phyloP scores from a whole-genome alignment of 1,140 invertebrate genomes.

The Philaenus spumarius region DNA sequence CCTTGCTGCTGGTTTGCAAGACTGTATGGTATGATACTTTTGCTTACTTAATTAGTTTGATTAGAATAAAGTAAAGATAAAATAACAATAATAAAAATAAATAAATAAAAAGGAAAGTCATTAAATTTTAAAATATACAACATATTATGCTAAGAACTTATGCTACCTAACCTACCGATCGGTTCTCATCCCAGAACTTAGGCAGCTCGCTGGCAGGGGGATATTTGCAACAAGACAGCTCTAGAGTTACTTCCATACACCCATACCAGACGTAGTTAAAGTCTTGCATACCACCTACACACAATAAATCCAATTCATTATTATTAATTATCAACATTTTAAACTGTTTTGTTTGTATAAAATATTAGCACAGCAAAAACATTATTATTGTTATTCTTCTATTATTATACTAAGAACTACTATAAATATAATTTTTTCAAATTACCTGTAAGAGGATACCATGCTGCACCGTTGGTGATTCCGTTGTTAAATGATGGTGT shows the following conservation, averaged over 20 bases:
- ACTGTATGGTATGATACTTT: too few species aligned
- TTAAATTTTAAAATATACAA: too few species aligned
- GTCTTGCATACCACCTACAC: slow-evolving; percentile 78
- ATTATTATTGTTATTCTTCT: too few species aligned
- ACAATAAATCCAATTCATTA: neutral
- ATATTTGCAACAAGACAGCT: slow-evolving; percentile 96
- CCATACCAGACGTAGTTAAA: slow-evolving; percentile 98
- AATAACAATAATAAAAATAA: neutral
- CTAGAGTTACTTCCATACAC: slow-evolving; percentile 98
- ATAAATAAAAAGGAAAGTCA: neutral
- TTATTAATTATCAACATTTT: too few species aligned
- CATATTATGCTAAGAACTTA: too few species aligned
- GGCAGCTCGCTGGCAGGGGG: slow-evolving; percentile 76
- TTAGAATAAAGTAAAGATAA: too few species aligned
- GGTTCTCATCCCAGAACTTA: slow-evolving; percentile 94
- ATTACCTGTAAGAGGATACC: slow-evolving; percentile 81
- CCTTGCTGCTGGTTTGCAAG: too few species aligned
- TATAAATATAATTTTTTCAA: slow-evolving; percentile 8
- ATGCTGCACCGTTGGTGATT: slow-evolving; percentile 88
- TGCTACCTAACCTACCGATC: slow-evolving; percentile 55
- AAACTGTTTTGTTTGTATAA: too few species aligned
- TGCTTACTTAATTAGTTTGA: too few species aligned
- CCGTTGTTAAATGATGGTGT: slow-evolving; percentile 68
- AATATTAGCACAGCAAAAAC: too few species aligned
- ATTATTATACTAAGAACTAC: neutral